A percentile compares a stretch with the other conserved stretches of the same genome.
Evolutionary conservation across 2,797 vertebrate species (phyloP).

Genomic region (Anisognathus igniventris): DNA sequence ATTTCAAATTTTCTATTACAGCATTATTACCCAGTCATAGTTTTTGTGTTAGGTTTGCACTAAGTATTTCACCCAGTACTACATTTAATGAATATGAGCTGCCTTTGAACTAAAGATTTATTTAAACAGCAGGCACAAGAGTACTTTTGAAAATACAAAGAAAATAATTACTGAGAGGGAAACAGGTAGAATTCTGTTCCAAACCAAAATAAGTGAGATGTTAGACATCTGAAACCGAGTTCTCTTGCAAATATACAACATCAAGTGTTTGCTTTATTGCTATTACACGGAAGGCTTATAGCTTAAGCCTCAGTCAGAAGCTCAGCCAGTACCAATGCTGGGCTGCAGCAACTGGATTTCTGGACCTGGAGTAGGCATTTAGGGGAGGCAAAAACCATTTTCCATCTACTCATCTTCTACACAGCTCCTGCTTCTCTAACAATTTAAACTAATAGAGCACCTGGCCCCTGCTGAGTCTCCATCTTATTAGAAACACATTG

Average conservation of each 20-base stretch:
- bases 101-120: not conserved
- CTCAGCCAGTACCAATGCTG: not conserved
- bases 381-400: not conserved
- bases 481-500: slow-evolving; percentile 49
- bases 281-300: not conserved
- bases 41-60: not conserved
- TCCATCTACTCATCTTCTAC: not conserved
- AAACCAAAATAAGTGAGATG: not conserved
- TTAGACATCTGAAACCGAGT: not conserved
- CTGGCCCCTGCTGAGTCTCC: not conserved
- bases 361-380: not conserved
- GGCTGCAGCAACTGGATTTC: not conserved
- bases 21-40: not conserved
- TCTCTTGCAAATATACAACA: not conserved
- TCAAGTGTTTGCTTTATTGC: not conserved
- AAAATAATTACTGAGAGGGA: not conserved
- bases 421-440: not conserved
- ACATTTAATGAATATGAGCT: not conserved
- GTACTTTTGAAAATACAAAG: not conserved
- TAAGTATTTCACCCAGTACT: not conserved
- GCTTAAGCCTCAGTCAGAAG: not conserved
- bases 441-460: slow-evolving; percentile 12
- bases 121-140: not conserved
- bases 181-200: not conserved
- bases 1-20: not conserved